These are phyloP conservation scores for Pteruthius melanotis DNA, from an alignment of 2,113 vertebrate genomes.

Conservation along the genomic window DNA sequence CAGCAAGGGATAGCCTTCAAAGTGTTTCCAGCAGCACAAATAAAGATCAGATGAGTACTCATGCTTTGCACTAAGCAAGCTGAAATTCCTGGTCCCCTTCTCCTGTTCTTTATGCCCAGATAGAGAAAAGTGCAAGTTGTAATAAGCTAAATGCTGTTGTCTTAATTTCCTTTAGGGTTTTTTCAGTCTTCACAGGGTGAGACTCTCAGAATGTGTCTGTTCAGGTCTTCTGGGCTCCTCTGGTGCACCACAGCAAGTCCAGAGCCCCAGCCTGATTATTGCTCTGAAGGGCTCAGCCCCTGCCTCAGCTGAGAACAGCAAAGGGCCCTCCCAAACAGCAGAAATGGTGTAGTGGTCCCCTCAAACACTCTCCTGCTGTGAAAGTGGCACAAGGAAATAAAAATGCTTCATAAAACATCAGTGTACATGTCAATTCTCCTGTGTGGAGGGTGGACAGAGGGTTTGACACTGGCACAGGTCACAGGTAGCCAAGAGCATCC, in stretches of 20 bases:
- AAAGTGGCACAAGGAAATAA: neutral
- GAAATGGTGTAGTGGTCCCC: accelerated
- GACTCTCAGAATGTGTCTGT: neutral
- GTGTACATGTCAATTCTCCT: neutral
- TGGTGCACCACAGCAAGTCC: neutral
- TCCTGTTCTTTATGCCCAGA: neutral
- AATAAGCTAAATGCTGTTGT: neutral
- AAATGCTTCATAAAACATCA: accelerated
- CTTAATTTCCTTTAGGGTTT: neutral
- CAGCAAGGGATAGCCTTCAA: accelerated
- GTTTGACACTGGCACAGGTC: neutral
- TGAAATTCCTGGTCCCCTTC: neutral
- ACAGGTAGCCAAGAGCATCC: neutral
- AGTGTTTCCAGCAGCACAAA: neutral
- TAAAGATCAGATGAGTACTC: neutral
- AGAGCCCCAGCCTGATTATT: neutral
- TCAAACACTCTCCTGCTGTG: neutral
- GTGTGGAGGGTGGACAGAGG: accelerated
- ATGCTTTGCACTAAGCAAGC: neutral
- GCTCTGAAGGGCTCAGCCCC: neutral
- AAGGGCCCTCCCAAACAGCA: neutral
- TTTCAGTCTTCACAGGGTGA: neutral
- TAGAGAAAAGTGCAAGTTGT: neutral
- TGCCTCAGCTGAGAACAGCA: neutral
- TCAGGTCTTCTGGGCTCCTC: neutral